Base-by-base conservation (phyloP, 1,140 invertebrate species). In the Cotesia typhae region DNA sequence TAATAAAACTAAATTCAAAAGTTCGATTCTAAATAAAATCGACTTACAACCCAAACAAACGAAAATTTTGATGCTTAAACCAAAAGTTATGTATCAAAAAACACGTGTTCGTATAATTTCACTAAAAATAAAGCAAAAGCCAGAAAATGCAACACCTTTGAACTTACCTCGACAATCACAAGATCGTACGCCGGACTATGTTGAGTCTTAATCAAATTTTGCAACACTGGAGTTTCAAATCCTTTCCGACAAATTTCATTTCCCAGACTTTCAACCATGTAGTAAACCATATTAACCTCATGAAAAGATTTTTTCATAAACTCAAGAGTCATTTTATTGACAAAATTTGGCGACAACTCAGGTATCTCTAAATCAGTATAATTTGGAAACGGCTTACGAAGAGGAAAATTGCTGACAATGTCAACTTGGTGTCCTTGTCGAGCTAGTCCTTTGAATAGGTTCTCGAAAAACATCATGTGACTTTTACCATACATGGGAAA, bases 361-460 rank as follows among this genome's bases (percentile, higher is more conserved):
- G 76, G 17, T n/a, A 73, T 47, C 2, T 77, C 17, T 4, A 80
- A 69, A 20, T 78, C 77, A 1, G 14, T 76, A 52, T 80, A 81
- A 69, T 85, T 85, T 0, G 73, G 47, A 78, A 66, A 4, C 12
- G 14, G 41, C 51, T 71, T 64, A 37, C 75, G 64, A 4, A 73
- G 73, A 4, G 78, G 77, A 66, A 77, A 81, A 2, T 73, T 64
- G 5, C 76, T 80, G 7, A 83, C 61, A 1, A 82, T 79, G 1
- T 81, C 81, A 1, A 88, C 74, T n/a, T 84, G 60, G 75, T 87
- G 87, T 5, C 82, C 83, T n/a, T 79, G 75, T 12, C 67, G 14
- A 4, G 80, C 83, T 7, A 88, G 75, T 9, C 75, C 80, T 47
- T 80, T 77, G 38, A 84, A 76, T 1, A 87, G 38, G 4, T 79